A percentile compares a stretch with the other conserved stretches of the same genome.
phyloP scores from a whole-genome alignment of 2,888 invertebrate species.

The Peribatodes rhomboidaria region DNA sequence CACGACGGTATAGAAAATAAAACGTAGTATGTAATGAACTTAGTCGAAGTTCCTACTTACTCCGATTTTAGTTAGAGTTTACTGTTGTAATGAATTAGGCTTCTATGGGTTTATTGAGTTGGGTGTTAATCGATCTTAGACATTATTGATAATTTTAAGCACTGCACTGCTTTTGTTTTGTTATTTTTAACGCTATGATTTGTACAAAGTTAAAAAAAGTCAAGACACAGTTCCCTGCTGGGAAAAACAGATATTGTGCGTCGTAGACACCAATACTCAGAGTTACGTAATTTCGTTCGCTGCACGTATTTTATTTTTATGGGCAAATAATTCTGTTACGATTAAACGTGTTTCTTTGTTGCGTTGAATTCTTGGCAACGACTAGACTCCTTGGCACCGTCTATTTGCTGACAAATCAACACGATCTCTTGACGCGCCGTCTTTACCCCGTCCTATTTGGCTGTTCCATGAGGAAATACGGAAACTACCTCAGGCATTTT shows the following conservation, averaged over 20 bases:
- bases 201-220: not conserved
- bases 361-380: conserved; percentile 46
- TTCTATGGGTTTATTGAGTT: not conserved
- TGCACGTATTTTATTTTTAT: conserved; percentile 33
- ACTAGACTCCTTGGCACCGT: conserved; percentile 47
- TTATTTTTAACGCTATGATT: no score
- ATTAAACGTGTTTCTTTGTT: conserved; percentile 39
- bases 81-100: conserved; percentile 22
- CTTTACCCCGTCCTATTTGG: conserved; percentile 37
- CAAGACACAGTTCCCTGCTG: not conserved
- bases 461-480: conserved; percentile 37
- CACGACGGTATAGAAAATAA: conserved; percentile 44
- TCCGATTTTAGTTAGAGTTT: conserved; percentile 15
- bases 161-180: no score
- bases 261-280: conserved; percentile 5
- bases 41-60: conserved; percentile 16
- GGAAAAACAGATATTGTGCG: not conserved
- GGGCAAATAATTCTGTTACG: conserved; percentile 38
- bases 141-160: no score
- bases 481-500: conserved; percentile 50
- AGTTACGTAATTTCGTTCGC: conserved; percentile 11
- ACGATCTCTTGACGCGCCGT: conserved; percentile 42
- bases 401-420: conserved; percentile 50
- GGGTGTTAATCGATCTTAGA: not conserved
- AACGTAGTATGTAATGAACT: conserved; percentile 36